Evolutionary conservation across 2,113 vertebrate genomes (phyloP).

Genomic region (Mus musculus): GRCm39 chr13:68966501-68967000

Average conservation of each 20-base stretch:
- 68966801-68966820: too few species aligned
- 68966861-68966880: background rate
- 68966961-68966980: background rate
- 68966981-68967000: background rate
- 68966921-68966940: too few species aligned
- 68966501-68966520: fast-evolving
- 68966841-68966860: too few species aligned
- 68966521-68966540: background rate
- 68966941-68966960: background rate
- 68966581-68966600: background rate
- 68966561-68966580: background rate
- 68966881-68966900: too few species aligned
- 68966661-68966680: background rate
- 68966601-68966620: too few species aligned
- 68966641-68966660: background rate
- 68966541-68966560: background rate
- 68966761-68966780: background rate
- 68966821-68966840: background rate
- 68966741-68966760: too few species aligned
- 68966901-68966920: background rate
- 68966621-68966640: background rate
- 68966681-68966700: fast-evolving
- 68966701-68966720: background rate
- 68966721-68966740: too few species aligned
- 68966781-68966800: background rate